phyloP scores from a whole-genome alignment of 1,140 invertebrate species.

The Drosophila truncata region DNA sequence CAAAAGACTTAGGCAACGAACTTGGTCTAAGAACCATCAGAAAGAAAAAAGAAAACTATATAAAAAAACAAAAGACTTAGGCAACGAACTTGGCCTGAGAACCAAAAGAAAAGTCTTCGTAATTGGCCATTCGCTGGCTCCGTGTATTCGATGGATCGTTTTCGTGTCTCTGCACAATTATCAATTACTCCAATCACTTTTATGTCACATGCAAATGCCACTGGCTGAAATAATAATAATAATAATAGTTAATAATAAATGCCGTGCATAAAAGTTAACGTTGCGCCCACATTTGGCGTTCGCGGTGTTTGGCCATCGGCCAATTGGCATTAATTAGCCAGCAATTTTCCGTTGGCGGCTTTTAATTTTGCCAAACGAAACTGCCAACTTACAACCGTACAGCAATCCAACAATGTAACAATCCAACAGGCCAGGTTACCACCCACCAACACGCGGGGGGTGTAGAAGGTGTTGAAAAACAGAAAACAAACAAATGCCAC shows the following conservation, averaged over 20 bases:
- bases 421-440: slow-evolving; percentile 47
- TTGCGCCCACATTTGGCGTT: slow-evolving; percentile 47
- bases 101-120: slow-evolving; percentile 29
- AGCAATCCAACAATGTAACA: slow-evolving; percentile 60
- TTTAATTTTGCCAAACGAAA: slow-evolving; percentile 56
- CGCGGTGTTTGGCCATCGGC: slow-evolving; percentile 38
- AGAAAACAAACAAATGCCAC: slow-evolving; percentile 50
- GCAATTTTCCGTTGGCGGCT: slow-evolving; percentile 61
- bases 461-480: slow-evolving; percentile 35
- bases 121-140: slow-evolving; percentile 58
- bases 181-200: slow-evolving; percentile 82
- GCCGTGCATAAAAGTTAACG: slow-evolving; percentile 47
- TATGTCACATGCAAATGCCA: slow-evolving; percentile 81
- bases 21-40: slow-evolving; percentile 21
- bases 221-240: slow-evolving; percentile 71
- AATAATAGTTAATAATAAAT: slow-evolving; percentile 71
- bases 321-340: slow-evolving; percentile 61
- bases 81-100: slow-evolving; percentile 54
- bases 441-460: slow-evolving; percentile 21
- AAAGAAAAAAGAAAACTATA: slow-evolving; percentile 34
- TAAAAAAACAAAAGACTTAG: slow-evolving; percentile 54
- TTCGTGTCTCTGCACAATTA: slow-evolving; percentile 80
- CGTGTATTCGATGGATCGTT: slow-evolving; percentile 24
- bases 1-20: slow-evolving; percentile 64
- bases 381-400: slow-evolving; percentile 48